Conservation (phyloP, 1,140 invertebrate genomes). For the Drosophila nigrodunni region DNA sequence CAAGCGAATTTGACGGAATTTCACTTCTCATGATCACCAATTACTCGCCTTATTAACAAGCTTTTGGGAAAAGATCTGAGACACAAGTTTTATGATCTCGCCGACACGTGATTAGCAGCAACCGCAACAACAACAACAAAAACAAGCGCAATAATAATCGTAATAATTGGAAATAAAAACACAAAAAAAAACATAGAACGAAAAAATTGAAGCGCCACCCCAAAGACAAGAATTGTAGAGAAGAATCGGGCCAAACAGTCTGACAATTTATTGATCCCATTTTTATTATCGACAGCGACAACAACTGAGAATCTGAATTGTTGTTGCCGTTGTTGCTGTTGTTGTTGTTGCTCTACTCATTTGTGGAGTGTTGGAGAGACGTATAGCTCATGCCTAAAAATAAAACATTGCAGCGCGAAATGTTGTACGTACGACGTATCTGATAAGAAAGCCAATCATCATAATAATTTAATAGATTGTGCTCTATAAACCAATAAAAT, state of each 20-base stretch:
- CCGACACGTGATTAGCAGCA: slow-evolving; percentile 27
- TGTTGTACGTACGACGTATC: slow-evolving; percentile 46
- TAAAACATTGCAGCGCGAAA: slow-evolving; percentile 55
- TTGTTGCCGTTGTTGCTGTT: neutral
- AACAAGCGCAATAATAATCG: slow-evolving; percentile 3
- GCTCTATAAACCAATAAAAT: slow-evolving; percentile 63
- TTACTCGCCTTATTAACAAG: neutral
- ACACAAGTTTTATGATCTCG: slow-evolving; percentile 14
- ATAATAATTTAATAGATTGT: slow-evolving; percentile 79
- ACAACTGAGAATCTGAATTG: slow-evolving; percentile 5
- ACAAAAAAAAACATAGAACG: slow-evolving; percentile 25
- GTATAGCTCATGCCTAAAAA: slow-evolving; percentile 78
- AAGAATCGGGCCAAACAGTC: slow-evolving; percentile 76
- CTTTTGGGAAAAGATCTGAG: neutral
- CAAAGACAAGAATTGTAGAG: neutral
- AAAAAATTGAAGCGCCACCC: slow-evolving; percentile 21
- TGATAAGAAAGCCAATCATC: slow-evolving; percentile 74
- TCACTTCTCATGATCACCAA: neutral
- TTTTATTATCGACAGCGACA: slow-evolving; percentile 67
- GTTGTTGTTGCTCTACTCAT: slow-evolving; percentile 19
- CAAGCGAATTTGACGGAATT: neutral
- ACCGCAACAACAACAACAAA: neutral
- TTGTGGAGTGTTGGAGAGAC: slow-evolving; percentile 16
- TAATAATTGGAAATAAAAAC: slow-evolving; percentile 25
- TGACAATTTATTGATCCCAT: slow-evolving; percentile 78